Percentiles rank a stretch among this genome's conserved stretches.
These are phyloP conservation scores for Apteryx mantelli DNA, from an alignment of 2,113 vertebrate species.

Conservation along the genomic window DNA sequence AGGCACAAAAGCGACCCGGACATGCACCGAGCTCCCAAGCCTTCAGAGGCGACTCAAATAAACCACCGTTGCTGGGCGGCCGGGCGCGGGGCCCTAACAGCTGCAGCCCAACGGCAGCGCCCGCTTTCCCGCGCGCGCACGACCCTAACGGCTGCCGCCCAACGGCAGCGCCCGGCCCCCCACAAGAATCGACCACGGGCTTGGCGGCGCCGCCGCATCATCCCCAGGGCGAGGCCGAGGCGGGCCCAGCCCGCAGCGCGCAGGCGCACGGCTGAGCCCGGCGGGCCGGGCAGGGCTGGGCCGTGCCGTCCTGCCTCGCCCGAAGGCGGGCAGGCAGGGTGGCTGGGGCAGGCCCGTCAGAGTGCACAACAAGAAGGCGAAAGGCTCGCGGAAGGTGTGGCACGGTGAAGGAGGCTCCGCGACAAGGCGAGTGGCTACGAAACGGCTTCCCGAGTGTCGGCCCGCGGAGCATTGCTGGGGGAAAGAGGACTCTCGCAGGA, in stretches of 20 bases:
- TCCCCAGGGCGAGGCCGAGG: background rate
- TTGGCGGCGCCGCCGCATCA: background rate
- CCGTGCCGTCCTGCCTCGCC: no score
- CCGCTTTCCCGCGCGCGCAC: background rate
- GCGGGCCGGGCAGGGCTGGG: background rate
- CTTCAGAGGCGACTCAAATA: fast-evolving
- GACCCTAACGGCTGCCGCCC: no score
- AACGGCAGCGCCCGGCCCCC: no score
- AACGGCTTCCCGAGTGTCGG: background rate
- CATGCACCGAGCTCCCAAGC: background rate
- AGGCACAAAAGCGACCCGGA: fast-evolving
- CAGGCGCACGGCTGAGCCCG: background rate
- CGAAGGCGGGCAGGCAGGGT: background rate
- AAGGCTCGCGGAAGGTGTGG: background rate
- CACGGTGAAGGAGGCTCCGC: no score
- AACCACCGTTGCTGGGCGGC: no score
- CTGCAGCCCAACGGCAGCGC: no score
- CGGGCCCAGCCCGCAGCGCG: background rate
- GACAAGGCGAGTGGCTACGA: background rate
- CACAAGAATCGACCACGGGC: no score
- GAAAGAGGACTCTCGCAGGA: background rate
- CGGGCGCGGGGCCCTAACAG: background rate
- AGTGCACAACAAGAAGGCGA: no score
- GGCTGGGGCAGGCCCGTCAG: background rate
- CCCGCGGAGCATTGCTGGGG: background rate